phyloP scores from a whole-genome alignment of 2,888 invertebrate genomes.

The Drosophila lacicola region DNA sequence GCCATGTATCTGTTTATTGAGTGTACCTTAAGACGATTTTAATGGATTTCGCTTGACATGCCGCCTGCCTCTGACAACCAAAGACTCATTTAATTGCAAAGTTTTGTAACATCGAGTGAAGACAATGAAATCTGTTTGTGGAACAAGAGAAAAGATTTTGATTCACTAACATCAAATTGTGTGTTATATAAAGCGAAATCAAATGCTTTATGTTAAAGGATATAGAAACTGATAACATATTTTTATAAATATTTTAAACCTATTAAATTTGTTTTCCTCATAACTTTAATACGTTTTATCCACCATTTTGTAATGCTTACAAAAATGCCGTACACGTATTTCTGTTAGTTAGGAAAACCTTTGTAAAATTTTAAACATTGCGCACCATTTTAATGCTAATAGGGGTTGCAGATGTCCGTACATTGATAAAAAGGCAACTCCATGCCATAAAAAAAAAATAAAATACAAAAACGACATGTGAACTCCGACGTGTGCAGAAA shows the following conservation, averaged over 20 bases:
- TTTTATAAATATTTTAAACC: too few species aligned
- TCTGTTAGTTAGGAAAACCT: neutral
- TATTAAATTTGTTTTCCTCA: too few species aligned
- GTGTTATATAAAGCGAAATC: neutral
- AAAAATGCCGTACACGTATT: neutral
- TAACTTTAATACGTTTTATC: too few species aligned
- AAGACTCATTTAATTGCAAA: slow-evolving; percentile 74
- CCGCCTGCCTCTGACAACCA: slow-evolving; percentile 46
- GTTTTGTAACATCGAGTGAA: slow-evolving; percentile 61
- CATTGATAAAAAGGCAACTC: slow-evolving; percentile 14
- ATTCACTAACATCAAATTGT: neutral
- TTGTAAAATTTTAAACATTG: slow-evolving; percentile 15
- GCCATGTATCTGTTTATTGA: slow-evolving; percentile 13
- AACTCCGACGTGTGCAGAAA: slow-evolving; percentile 21
- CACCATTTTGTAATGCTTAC: neutral
- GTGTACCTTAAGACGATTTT: slow-evolving; percentile 67
- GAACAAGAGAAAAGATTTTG: slow-evolving; percentile 13
- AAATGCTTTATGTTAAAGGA: too few species aligned
- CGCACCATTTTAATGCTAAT: slow-evolving; percentile 52
- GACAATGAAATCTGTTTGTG: slow-evolving; percentile 23
- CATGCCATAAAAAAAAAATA: slow-evolving; percentile 7
- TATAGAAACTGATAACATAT: too few species aligned
- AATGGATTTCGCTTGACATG: slow-evolving; percentile 75
- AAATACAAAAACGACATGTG: slow-evolving; percentile 2
- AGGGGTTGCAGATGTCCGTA: slow-evolving; percentile 40